These are phyloP conservation scores for Apostichopus californicus DNA, from an alignment of 35 echinoderm and acorn worm species.

Conservation along the genomic window DNA sequence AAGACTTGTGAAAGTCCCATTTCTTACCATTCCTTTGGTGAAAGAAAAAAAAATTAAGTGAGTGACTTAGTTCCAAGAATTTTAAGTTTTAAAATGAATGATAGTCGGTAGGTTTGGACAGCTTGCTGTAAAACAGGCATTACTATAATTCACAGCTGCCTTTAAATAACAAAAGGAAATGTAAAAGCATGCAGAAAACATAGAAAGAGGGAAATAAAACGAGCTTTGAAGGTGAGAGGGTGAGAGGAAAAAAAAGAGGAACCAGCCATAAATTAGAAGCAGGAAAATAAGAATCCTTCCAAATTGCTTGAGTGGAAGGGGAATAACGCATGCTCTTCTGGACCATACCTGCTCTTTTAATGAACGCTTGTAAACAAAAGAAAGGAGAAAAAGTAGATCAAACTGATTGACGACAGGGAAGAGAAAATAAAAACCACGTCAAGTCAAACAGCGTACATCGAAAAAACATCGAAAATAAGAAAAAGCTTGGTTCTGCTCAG, in stretches of 20 bases:
- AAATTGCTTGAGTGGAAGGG: not conserved
- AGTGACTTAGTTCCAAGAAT: too few species aligned
- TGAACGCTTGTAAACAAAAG: conserved; percentile 40
- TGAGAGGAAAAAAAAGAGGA: not conserved
- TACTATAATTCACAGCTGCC: too few species aligned
- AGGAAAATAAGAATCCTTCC: not conserved
- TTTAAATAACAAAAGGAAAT: not conserved
- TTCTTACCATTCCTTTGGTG: too few species aligned
- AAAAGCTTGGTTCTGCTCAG: too few species aligned
- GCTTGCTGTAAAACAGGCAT: too few species aligned
- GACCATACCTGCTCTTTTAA: conserved; percentile 31
- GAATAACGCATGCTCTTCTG: not conserved
- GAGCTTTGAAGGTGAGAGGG: not conserved
- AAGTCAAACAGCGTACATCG: too few species aligned
- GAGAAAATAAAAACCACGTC: not conserved
- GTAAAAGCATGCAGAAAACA: not conserved
- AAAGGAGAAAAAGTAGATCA: not conserved
- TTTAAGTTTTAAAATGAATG: too few species aligned
- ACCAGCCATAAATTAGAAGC: not conserved
- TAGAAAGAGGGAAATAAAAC: not conserved
- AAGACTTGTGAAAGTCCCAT: too few species aligned
- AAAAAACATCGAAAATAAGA: too few species aligned
- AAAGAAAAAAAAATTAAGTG: too few species aligned
- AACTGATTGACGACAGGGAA: not conserved
- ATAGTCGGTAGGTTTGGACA: too few species aligned